These are phyloP conservation scores for Thereva nobilitata DNA, from an alignment of 2,888 invertebrate species.

Conservation along the genomic window DNA sequence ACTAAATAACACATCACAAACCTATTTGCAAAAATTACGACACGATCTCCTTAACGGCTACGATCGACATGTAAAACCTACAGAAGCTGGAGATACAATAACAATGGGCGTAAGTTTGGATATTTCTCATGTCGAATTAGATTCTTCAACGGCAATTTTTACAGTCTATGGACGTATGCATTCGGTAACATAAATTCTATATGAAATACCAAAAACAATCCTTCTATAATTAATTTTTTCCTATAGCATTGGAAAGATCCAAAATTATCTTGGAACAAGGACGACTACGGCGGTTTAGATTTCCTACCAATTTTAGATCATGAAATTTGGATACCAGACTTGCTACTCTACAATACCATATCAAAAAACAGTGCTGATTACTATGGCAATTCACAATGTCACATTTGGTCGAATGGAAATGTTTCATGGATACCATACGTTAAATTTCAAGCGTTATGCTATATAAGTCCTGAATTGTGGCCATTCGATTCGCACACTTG, in stretches of 20 bases:
- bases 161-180: slow-evolving; percentile 62
- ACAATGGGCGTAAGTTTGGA: slow-evolving; percentile 60
- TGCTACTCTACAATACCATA: slow-evolving; percentile 71
- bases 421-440: slow-evolving; percentile 63
- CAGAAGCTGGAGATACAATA: slow-evolving; percentile 48
- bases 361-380: slow-evolving; percentile 64
- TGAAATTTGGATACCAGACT: slow-evolving; percentile 80
- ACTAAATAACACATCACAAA: slow-evolving; percentile 2
- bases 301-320: slow-evolving; percentile 67
- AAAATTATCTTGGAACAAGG: slow-evolving; percentile 72
- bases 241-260: slow-evolving; percentile 75
- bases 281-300: slow-evolving; percentile 67
- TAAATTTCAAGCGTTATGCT: slow-evolving; percentile 68
- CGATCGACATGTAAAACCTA: slow-evolving; percentile 53
- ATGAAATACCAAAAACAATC: not conserved
- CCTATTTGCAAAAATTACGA: slow-evolving; percentile 58
- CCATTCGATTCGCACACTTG: slow-evolving; percentile 75
- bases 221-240: not conserved
- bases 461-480: slow-evolving; percentile 71
- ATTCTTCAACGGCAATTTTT: slow-evolving; percentile 63
- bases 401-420: slow-evolving; percentile 50
- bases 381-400: slow-evolving; percentile 63
- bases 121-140: slow-evolving; percentile 63
- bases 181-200: slow-evolving; percentile 60
- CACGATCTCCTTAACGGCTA: slow-evolving; percentile 63